Conservation (phyloP, 1,140 invertebrate species). For the Papilio glaucus region DNA sequence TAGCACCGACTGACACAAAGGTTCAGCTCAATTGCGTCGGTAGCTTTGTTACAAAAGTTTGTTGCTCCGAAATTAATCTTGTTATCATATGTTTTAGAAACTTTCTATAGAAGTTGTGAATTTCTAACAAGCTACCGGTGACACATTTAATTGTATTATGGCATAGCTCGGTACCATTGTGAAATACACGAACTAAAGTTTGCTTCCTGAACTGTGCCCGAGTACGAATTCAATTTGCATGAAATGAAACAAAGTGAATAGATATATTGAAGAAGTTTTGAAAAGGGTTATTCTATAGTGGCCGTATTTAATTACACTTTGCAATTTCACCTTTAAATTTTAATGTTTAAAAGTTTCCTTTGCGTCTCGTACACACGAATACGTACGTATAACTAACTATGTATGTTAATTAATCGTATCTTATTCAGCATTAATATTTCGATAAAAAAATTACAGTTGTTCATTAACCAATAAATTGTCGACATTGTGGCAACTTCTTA, state of each 20-base stretch:
- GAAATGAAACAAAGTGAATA: slow-evolving; percentile 21
- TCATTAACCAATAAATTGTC: background rate
- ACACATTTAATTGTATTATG: slow-evolving; percentile 17
- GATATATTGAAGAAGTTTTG: slow-evolving; percentile 18
- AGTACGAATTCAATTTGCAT: slow-evolving; percentile 21
- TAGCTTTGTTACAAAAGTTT: background rate
- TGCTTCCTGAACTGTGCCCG: background rate
- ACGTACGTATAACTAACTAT: too few species aligned
- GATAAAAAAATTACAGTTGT: background rate
- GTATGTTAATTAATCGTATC: too few species aligned
- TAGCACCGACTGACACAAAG: background rate
- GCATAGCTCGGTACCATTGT: slow-evolving; percentile 24
- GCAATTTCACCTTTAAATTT: background rate
- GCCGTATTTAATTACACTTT: background rate
- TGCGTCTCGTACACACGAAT: too few species aligned
- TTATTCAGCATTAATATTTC: too few species aligned
- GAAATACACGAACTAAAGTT: slow-evolving; percentile 5
- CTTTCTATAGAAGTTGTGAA: slow-evolving; percentile 5
- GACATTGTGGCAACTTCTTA: background rate
- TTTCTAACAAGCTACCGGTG: slow-evolving; percentile 20
- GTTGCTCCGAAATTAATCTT: background rate
- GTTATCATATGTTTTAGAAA: slow-evolving; percentile 13
- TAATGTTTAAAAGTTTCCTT: background rate
- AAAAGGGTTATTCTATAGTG: background rate
- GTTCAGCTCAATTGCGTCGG: background rate